These are phyloP conservation scores for Erethizon dorsatum DNA, from an alignment of 2,797 vertebrate genomes.

Conservation along the genomic window DNA sequence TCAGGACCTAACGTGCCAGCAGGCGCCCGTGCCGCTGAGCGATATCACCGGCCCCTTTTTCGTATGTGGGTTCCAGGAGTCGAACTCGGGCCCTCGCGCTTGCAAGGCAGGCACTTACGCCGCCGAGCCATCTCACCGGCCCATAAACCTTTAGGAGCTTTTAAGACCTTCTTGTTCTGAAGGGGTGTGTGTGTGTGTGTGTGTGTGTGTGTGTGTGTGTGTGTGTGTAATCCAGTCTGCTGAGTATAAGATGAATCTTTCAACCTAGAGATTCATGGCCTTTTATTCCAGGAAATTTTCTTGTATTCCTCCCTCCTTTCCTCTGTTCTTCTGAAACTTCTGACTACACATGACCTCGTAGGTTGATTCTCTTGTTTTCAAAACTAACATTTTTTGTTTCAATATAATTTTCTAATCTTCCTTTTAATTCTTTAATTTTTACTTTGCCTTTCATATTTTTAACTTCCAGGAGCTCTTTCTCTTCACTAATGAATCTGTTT, in stretches of 20 bases:
- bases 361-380: not conserved
- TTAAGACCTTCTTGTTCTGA: not conserved
- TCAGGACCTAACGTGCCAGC: too few species aligned
- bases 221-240: not conserved
- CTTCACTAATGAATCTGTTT: slow-evolving; percentile 11
- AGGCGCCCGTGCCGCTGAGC: too few species aligned
- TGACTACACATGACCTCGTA: not conserved
- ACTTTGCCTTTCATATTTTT: slow-evolving; percentile 18
- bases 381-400: slow-evolving; percentile 18
- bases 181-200: not conserved
- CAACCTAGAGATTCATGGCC: not conserved
- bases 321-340: not conserved
- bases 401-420: slow-evolving; percentile 1
- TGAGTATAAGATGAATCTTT: not conserved
- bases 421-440: slow-evolving; percentile 16
- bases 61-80: too few species aligned
- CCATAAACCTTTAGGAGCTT: not conserved
- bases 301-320: not conserved
- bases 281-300: not conserved
- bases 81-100: too few species aligned
- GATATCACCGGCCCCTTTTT: too few species aligned
- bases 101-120: too few species aligned
- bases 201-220: not conserved
- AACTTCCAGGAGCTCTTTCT: slow-evolving; percentile 2
- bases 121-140: too few species aligned